These are phyloP conservation scores for Scaptomyza reducta DNA, from an alignment of 2,888 invertebrate species.

Conservation along the genomic window DNA sequence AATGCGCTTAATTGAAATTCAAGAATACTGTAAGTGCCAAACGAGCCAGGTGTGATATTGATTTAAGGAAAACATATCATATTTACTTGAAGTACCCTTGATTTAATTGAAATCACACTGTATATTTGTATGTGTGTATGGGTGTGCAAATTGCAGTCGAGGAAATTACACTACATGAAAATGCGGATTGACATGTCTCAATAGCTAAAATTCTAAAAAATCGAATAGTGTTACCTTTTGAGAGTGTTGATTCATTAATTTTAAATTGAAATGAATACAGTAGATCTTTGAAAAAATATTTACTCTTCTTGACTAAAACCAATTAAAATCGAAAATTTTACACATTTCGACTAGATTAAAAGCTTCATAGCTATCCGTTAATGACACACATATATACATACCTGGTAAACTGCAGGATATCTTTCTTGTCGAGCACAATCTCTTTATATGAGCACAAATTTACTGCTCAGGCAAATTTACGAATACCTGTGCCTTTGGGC, in stretches of 20 bases:
- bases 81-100: conserved; percentile 12
- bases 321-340: too few species aligned
- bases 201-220: neutral
- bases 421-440: neutral
- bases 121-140: neutral
- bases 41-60: conserved; percentile 25
- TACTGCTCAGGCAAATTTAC: neutral
- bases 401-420: neutral
- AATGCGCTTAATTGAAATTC: conserved; percentile 37
- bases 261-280: neutral
- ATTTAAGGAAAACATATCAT: conserved; percentile 17
- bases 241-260: neutral
- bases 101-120: conserved; percentile 14
- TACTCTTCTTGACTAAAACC: neutral
- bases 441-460: neutral
- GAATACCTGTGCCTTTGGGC: neutral
- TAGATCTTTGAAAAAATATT: neutral
- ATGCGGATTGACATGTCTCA: neutral
- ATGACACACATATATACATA: neutral
- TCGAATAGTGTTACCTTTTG: neutral
- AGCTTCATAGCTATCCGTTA: neutral
- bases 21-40: conserved; percentile 11
- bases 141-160: neutral
- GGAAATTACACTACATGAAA: neutral
- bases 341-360: neutral